Evolutionary conservation across 2,797 vertebrate genomes (phyloP), one percentile per base, ranked within the genome.

Genomic region (Chaetophractus vellerosus): DNA sequence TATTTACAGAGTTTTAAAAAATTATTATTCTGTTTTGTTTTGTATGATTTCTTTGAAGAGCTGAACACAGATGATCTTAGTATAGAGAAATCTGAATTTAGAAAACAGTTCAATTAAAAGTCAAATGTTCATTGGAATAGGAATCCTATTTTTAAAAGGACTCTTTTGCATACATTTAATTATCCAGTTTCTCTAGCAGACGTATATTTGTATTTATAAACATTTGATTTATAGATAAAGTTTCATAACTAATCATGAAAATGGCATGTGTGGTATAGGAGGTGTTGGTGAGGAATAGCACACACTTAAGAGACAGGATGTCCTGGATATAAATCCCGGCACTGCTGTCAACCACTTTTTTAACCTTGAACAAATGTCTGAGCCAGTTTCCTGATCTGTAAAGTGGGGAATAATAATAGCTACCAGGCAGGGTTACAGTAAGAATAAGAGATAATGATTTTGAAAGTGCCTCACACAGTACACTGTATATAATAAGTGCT

Each of bases 31-130:
- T 84, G 8, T 76, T 91, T 76, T 78, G 33, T 93, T 88, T 95
- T 31, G 72, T 74, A 36, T 38, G 48, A 94, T 90, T 96, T 80
- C 45, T 45, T 57, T 88, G 91, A 95, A 69, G 59, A 68, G 41
- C 57, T 75, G 55, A 89, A 18, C 80, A 87, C 72, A 15, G 75
- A 26, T 78, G 87, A 88, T 81, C 38, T 16, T n/a, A 5, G 52
- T 33, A 87, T 1, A 74, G 26, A 83, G 55, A 91, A 93, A 88
- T 80, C n/a, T 61, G 50, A 84, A 80, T 80, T 93, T 84, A 75
- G 64, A 80, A 91, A 84, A 79, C 21, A 61, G 61, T 71, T 76
- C 50, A 95, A 84, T 71, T 76, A 57, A 95, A 84, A 93, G 33
- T 23, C 26, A 57, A 50, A 64, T 9, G n/a, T 74, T 3, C 4